Evolutionary conservation across 2,888 invertebrate genomes (phyloP), one percentile per base, ranked within the genome.

Genomic region (Osmoderma eremita): DNA sequence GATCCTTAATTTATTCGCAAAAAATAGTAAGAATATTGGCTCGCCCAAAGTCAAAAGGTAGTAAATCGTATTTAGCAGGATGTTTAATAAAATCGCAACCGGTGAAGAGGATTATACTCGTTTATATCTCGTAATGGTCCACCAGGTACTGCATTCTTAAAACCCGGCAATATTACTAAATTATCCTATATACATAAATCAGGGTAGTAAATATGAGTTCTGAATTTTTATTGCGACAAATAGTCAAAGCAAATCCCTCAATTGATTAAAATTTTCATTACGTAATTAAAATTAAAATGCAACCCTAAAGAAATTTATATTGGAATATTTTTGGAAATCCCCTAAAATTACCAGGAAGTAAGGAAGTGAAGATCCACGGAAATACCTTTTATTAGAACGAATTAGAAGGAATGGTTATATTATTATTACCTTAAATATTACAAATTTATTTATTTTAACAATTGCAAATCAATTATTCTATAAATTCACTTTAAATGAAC

Each of bases 61-160:
- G 50, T 67, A 67, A 67, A 67, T 67, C 48, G 62, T 62, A 51
- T 67, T 67, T 67, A 67, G 62, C 13, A 61, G 62, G 48, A 50
- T 39, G 53, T 50, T 53, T 56, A 62, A 53, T 62, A 62, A 62
- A 67, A 67, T 51, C 42, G 41, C 48, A 51, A 50, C 22, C 56
- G 39, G n/a, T n/a, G n/a, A n/a, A n/a, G 30, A 51, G 42, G 61
- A 65, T 65, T 65, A 54, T 65, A 15, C 45, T 65, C 56, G 65
- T 65, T 65, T 65, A 54, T 65, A 54, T 18, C 45, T 15, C 6
- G 45, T 54, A 45, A 65, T 65, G 42, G 54, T 36, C 30, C 22
- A n/a, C 30, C 30, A 30, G 30, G 30, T 30, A 58, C 38, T 39
- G 39, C 51, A 50, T 63, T 50, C 48, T 56, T 36, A 20, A 48